These are phyloP conservation scores for Acinonyx jubatus DNA, from an alignment of 2,113 vertebrate species.

Conservation along the genomic window DNA sequence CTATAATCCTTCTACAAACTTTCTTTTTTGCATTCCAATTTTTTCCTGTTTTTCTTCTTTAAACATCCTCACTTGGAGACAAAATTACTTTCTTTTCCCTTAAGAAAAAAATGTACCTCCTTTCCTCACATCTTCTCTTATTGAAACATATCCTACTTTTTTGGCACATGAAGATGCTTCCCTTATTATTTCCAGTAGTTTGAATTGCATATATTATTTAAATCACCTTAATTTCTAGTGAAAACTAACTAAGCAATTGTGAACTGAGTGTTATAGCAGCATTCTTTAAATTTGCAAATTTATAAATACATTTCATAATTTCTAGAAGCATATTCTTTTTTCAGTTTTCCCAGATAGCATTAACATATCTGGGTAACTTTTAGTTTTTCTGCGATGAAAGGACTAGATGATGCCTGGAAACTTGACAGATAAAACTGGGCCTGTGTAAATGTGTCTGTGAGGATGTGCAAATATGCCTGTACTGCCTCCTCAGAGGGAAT, in stretches of 20 bases:
- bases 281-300: not conserved
- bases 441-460: not conserved
- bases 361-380: not conserved
- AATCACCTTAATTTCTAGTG: not conserved
- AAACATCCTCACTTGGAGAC: not conserved
- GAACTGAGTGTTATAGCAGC: not conserved
- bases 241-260: not conserved
- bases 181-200: not conserved
- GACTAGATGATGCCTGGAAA: not conserved
- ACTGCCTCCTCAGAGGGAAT: not conserved
- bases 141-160: not conserved
- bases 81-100: not conserved
- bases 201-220: not conserved
- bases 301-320: not conserved
- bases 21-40: not conserved
- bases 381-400: not conserved
- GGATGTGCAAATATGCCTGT: not conserved
- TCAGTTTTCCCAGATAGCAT: not conserved
- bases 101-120: not conserved
- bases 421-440: not conserved
- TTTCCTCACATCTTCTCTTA: not conserved
- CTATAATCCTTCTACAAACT: not conserved
- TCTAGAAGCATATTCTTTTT: not conserved
- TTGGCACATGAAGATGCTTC: not conserved
- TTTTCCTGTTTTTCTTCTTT: not conserved